Percentiles rank a stretch among this genome's conserved stretches.
These are phyloP conservation scores for Craseonycteris thonglongyai DNA, from an alignment of 2,113 vertebrate genomes.

Conservation along the genomic window DNA sequence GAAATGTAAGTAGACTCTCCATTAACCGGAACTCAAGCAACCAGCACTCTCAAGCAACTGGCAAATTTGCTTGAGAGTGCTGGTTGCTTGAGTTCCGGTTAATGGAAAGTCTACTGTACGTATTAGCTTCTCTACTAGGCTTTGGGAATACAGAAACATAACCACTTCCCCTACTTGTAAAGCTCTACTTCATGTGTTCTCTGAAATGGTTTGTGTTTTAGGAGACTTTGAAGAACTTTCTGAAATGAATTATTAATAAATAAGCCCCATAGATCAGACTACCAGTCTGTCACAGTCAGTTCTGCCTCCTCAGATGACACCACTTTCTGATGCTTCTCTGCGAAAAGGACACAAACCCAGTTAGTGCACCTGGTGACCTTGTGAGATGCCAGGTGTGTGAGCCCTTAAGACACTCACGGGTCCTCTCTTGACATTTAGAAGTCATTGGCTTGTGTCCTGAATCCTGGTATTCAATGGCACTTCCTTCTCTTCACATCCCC, in stretches of 20 bases:
- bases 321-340: background rate
- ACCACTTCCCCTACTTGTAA: background rate
- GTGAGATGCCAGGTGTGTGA: fast-evolving
- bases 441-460: background rate
- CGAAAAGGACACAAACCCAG: background rate
- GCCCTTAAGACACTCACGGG: background rate
- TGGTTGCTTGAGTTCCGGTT: too few species aligned
- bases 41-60: too few species aligned
- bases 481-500: background rate
- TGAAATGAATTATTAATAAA: background rate
- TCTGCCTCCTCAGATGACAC: too few species aligned
- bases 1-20: too few species aligned
- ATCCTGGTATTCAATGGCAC: background rate
- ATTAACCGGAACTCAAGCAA: too few species aligned
- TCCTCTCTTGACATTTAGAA: background rate
- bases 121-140: background rate
- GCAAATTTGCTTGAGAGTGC: too few species aligned
- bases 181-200: background rate
- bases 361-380: background rate
- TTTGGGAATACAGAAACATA: background rate
- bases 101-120: too few species aligned
- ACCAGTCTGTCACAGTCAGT: too few species aligned
- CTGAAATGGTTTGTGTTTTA: background rate
- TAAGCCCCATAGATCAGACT: too few species aligned
- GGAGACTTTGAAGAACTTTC: background rate